Evolutionary conservation across 2,888 invertebrate species (phyloP), one percentile per base, ranked within the genome.

Genomic region (Metacarcinus magister): DNA sequence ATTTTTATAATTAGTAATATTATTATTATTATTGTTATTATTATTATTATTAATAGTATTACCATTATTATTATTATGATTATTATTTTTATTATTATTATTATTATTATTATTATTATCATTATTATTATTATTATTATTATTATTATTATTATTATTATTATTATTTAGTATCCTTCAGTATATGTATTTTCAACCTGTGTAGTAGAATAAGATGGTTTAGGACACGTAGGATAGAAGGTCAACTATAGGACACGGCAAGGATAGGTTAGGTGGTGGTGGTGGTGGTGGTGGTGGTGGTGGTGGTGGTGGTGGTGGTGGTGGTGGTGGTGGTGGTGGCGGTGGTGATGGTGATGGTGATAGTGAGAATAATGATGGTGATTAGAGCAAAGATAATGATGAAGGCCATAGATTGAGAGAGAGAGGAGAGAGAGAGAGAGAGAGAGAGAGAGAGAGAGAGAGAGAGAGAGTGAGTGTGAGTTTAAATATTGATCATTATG

Each of bases 261-360:
- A 67, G 67, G n/a, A n/a, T n/a, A 54, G 16, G 46, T 54, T 7
- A 8, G 54, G 54, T 54, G 54, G 13, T 54, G 54, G 13, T 54
- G 54, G 13, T 54, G 54, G 54, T 82, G 82, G 28, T 82, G 82
- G 28, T 82, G 82, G 28, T 82, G 82, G 23, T 82, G 82, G 82
- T 82, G 82, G 82, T 82, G 54, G 54, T 54, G 54, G 54, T 54
- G 54, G 54, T 54, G 82, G 82, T 82, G 82, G 82, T 82, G 82
- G 82, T 89, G 89, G 19, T 89, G 16, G 89, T 89, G 16, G 90
- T 90, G 90, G 90, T 90, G 43, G 90, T 90, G 46, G 10, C 44
- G 90, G 90, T 90, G 90, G 23, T 90, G 90, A 23, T 43, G 23
- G 19, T 23, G 43, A 43, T 90, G 44, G 16, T 90, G 16, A 23